Conservation (phyloP, 2,888 invertebrate genomes). For the Pharmacophagus antenor region DNA sequence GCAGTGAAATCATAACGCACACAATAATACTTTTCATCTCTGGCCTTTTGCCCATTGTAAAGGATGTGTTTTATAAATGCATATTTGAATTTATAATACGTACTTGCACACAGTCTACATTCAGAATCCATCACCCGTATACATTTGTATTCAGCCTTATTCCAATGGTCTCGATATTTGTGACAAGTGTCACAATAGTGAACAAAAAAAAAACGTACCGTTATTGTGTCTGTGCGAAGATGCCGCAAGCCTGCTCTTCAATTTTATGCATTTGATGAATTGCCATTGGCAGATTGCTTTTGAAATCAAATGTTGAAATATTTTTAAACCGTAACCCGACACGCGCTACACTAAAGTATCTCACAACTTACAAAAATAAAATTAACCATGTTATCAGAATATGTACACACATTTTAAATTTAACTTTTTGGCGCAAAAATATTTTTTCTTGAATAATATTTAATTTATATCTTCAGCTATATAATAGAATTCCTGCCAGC, state of each 20-base stretch:
- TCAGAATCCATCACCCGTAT: conserved; percentile 23
- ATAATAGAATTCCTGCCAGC: too few species aligned
- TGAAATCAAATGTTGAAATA: background rate
- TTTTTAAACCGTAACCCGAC: too few species aligned
- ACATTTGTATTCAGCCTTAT: conserved; percentile 24
- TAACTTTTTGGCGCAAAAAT: too few species aligned
- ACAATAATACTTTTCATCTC: background rate
- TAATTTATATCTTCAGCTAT: too few species aligned
- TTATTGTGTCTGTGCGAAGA: background rate
- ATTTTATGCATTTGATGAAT: background rate
- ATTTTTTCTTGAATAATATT: too few species aligned
- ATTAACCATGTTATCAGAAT: too few species aligned
- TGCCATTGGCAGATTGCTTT: background rate
- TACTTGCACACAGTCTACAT: conserved; percentile 12
- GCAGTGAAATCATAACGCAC: conserved; percentile 5
- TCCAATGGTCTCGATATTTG: conserved; percentile 24
- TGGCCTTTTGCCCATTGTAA: conserved; percentile 14
- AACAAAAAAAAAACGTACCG: background rate
- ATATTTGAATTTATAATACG: conserved; percentile 4
- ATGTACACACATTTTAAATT: too few species aligned
- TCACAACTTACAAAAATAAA: too few species aligned
- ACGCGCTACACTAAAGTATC: too few species aligned
- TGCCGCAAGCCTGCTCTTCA: background rate
- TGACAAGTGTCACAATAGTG: background rate
- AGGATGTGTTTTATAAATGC: conserved; percentile 7